phyloP scores from a whole-genome alignment of 37 sponge, comb jelly and placozoan species.

The Ephydatia muelleri region DNA sequence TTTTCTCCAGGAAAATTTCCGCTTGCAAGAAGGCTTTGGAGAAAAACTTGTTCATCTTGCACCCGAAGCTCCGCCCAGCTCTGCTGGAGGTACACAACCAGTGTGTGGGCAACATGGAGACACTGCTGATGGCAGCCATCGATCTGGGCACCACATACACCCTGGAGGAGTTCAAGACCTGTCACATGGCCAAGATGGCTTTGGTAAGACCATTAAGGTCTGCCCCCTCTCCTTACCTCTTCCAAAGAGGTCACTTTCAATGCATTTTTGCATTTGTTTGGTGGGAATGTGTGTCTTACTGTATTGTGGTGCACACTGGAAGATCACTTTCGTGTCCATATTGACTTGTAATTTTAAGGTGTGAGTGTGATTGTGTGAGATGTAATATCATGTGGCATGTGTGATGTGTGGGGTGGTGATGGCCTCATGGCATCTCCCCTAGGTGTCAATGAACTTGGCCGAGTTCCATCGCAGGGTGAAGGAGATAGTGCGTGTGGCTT shows the following conservation, averaged over 20 bases:
- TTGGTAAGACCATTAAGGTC: slow-evolving; percentile 47
- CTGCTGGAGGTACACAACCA: slow-evolving; percentile 62
- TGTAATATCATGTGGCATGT: no score
- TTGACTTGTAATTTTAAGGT: no score
- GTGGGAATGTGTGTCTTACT: no score
- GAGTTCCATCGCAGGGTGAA: slow-evolving; percentile 71
- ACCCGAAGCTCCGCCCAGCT: slow-evolving; percentile 78
- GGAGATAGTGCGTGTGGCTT: slow-evolving; percentile 74
- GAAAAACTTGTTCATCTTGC: slow-evolving; percentile 83
- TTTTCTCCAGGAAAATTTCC: slow-evolving; percentile 55
- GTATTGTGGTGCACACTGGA: no score
- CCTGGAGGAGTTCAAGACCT: slow-evolving; percentile 86
- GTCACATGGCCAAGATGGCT: slow-evolving; percentile 77
- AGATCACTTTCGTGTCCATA: no score
- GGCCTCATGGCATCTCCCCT: not conserved
- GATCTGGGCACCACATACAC: slow-evolving; percentile 82
- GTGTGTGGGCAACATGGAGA: slow-evolving; percentile 62
- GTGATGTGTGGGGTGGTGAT: no score
- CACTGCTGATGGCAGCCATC: slow-evolving; percentile 68
- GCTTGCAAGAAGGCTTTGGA: slow-evolving; percentile 68
- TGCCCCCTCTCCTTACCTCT: not conserved
- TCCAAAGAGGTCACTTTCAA: not conserved
- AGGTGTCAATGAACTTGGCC: slow-evolving; percentile 75
- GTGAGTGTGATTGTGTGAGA: no score
- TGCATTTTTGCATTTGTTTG: no score